Percentiles rank a stretch among this genome's conserved stretches.
Conservation (phyloP, 2,888 invertebrate species). For the Plutella xylostella region DNA sequence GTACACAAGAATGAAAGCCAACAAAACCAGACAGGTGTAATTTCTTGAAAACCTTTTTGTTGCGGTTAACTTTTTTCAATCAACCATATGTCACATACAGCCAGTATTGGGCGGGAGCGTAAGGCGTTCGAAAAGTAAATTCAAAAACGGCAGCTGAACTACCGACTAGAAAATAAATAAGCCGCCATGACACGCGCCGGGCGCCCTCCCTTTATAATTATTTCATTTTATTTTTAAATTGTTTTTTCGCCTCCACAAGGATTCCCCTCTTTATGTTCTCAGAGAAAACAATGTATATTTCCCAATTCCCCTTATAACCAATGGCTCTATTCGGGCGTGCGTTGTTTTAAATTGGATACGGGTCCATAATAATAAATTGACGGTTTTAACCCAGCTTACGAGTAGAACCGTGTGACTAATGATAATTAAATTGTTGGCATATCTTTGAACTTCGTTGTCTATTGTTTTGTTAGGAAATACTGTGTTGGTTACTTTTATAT, state of each 20-base stretch:
- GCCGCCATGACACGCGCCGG: constrained; percentile 57
- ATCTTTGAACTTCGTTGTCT: constrained; percentile 31
- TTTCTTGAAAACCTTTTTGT: constrained; percentile 18
- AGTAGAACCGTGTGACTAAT: constrained; percentile 56
- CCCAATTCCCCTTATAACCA: constrained; percentile 20
- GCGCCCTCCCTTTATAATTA: constrained; percentile 64
- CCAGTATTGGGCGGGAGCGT: background rate
- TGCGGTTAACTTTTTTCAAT: constrained; percentile 26
- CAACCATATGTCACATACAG: constrained; percentile 40
- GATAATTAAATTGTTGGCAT: constrained; percentile 63
- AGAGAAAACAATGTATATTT: constrained; percentile 15
- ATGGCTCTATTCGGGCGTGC: constrained; percentile 56
- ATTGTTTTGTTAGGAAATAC: background rate
- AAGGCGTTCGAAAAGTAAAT: constrained; percentile 34
- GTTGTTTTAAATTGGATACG: constrained; percentile 70
- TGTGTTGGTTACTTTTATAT: too few species aligned
- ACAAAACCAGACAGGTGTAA: constrained; percentile 28
- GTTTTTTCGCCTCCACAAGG: constrained; percentile 63
- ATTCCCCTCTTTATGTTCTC: constrained; percentile 55
- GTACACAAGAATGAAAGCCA: too few species aligned
- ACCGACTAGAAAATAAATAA: constrained; percentile 45
- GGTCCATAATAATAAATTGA: constrained; percentile 68
- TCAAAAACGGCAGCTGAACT: constrained; percentile 60
- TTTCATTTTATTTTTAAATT: constrained; percentile 70
- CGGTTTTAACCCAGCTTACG: constrained; percentile 60